These are phyloP conservation scores for Adrianichthys oophorus DNA, from an alignment of 2,797 vertebrate genomes.

Conservation along the genomic window DNA sequence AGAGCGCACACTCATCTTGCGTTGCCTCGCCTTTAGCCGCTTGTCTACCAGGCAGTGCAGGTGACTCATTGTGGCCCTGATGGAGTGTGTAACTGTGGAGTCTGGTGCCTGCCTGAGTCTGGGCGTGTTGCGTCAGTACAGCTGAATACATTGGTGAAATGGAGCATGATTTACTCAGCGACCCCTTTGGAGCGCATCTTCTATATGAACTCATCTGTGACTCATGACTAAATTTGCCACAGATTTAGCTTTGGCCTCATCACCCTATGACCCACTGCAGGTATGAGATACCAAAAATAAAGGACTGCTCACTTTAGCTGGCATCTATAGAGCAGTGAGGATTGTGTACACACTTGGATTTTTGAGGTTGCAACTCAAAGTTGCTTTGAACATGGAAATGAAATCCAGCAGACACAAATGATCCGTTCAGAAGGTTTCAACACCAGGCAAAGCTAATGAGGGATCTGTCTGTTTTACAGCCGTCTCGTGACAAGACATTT, in stretches of 20 bases:
- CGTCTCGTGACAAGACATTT: conserved; percentile 42
- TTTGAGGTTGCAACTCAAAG: conserved; percentile 25
- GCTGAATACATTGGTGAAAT: conserved; percentile 44
- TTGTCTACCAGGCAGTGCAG: conserved; percentile 68
- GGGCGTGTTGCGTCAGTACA: conserved; percentile 46
- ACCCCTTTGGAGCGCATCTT: conserved; percentile 53
- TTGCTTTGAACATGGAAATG: conserved; percentile 27
- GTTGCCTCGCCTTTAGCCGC: conserved; percentile 62
- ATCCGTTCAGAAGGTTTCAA: conserved; percentile 43
- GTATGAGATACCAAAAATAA: conserved; percentile 48
- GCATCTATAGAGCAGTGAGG: conserved; percentile 29
- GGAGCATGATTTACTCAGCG: conserved; percentile 62
- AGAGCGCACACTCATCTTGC: conserved; percentile 32
- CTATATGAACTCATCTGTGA: conserved; percentile 71
- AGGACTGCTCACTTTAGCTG: conserved; percentile 46
- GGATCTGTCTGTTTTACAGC: conserved; percentile 60
- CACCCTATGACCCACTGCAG: conserved; percentile 37
- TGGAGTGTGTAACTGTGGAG: conserved; percentile 68
- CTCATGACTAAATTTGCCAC: conserved; percentile 70
- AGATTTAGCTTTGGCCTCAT: conserved; percentile 64
- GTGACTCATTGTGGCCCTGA: conserved; percentile 77
- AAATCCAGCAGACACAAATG: conserved; percentile 39
- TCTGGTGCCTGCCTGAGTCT: conserved; percentile 66
- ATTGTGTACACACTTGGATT: conserved; percentile 14
- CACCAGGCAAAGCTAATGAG: conserved; percentile 56